phyloP scores from a whole-genome alignment of 2,113 vertebrate genomes.

The Mola mola region DNA sequence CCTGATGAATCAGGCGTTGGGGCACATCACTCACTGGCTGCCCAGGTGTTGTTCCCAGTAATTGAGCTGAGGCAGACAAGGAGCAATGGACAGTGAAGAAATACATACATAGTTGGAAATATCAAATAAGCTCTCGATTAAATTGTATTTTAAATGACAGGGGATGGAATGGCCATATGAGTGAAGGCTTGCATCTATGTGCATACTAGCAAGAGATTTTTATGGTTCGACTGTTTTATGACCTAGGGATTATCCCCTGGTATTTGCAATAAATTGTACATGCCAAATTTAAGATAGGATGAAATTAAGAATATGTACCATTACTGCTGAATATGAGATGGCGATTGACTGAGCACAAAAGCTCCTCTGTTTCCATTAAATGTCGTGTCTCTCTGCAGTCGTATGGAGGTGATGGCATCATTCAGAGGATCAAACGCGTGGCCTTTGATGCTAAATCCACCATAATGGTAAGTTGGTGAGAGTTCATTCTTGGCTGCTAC shows the following conservation, averaged over 20 bases:
- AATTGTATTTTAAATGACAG: constrained; percentile 28
- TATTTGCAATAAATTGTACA: constrained; percentile 8
- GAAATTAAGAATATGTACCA: no score
- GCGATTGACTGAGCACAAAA: not conserved
- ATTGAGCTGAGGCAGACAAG: constrained; percentile 38
- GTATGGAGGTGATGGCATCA: constrained; percentile 94
- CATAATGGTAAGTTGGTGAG: constrained; percentile 85
- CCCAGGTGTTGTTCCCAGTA: constrained; percentile 38
- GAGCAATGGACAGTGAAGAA: constrained; percentile 39
- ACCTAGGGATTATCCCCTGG: not conserved
- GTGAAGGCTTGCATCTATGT: not conserved
- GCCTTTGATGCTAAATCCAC: constrained; percentile 93
- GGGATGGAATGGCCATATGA: not conserved
- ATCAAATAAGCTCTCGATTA: constrained; percentile 22
- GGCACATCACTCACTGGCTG: constrained; percentile 45
- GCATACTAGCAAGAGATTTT: no score
- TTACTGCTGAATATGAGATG: not conserved
- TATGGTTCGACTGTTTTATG: not conserved
- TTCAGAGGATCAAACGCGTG: constrained; percentile 93
- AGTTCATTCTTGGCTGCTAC: no score
- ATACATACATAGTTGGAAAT: constrained; percentile 3
- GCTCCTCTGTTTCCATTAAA: constrained; percentile 5
- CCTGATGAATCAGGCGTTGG: constrained; percentile 49
- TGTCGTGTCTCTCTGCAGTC: constrained; percentile 81
- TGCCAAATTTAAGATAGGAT: not conserved